Evolutionary conservation across 2,797 vertebrate species (phyloP), one percentile per base, ranked within the genome.

Genomic region (Acrossocheilus wenchowensis): DNA sequence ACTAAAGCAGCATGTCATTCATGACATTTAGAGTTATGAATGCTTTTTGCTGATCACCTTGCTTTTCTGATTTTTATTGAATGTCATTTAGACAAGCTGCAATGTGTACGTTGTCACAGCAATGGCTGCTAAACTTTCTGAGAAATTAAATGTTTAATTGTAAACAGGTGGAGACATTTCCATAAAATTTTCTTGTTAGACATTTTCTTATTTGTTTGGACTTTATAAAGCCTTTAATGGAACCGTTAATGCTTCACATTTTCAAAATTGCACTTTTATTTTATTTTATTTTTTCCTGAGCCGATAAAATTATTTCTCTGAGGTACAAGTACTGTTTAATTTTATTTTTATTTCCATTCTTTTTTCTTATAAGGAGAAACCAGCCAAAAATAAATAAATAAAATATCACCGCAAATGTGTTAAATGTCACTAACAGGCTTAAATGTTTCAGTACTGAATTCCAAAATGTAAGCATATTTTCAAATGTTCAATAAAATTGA

Each of bases 251-350:
- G 73, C 48, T 5, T 41, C 39, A 57, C 21, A 0, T 52, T 36
- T 36, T 82, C 23, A 30, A n/a, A 82, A 21, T 71, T 71, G 66
- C 81, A 72, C 68, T 68, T 81, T 81, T 66, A 66, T 66, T 52
- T 75, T 23, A 30, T 72, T 71, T 54, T 50, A 14, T 5, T 68
- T 21, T 36, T 69, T 54, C 26, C 36, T 72, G 50, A 82, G 23
- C 81, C 8, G 11, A 71, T 52, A 34, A n/a, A 23, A 21, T 23
- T 6, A 2, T 52, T 82, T 54, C 26, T n/a, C 39, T 71, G 3
- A 39, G 80, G 66, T 82, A 82, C 80, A 71, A 82, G 30, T 11
- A 39, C 5, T 66, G 21, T 52, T 82, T 36, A 0, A 36, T 6
- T 21, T 77, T 30, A 1, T 57, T 21, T 1, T 54, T 8, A 17